A percentile compares a stretch with the other conserved stretches of the same genome.
Evolutionary conservation across 2,797 vertebrate species (phyloP).

Genomic region (Hybognathus amarus): DNA sequence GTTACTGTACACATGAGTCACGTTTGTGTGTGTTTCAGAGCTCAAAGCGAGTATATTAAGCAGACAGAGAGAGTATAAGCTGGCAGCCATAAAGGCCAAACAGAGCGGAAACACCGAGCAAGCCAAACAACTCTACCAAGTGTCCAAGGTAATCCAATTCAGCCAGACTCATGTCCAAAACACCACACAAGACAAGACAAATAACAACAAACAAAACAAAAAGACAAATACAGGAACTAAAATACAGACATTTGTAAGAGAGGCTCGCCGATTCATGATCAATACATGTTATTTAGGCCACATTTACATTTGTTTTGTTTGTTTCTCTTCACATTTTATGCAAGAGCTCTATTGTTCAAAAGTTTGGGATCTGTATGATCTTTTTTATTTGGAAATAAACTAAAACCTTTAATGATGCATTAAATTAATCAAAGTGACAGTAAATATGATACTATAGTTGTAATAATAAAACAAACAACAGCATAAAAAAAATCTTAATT

Average conservation of each 20-base stretch:
- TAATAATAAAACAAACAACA: background rate
- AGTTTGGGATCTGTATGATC: background rate
- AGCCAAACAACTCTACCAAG: slow-evolving; percentile 79
- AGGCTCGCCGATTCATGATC: background rate
- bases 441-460: background rate
- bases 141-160: slow-evolving; percentile 80
- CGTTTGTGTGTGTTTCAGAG: slow-evolving; percentile 64
- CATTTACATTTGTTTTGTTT: too few species aligned
- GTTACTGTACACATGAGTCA: background rate
- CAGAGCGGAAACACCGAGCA: slow-evolving; percentile 78
- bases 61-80: slow-evolving; percentile 87
- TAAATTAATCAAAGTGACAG: background rate
- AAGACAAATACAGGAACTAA: too few species aligned
- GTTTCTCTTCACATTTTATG: background rate
- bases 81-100: slow-evolving; percentile 86
- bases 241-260: too few species aligned
- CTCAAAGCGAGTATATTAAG: slow-evolving; percentile 76
- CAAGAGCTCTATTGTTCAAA: background rate
- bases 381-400: background rate
- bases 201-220: too few species aligned
- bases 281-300: background rate
- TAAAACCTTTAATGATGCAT: background rate
- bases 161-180: too few species aligned
- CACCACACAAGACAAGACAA: too few species aligned
- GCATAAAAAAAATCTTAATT: background rate